Evolutionary conservation across 2,113 vertebrate genomes (phyloP).

Genomic region (Mormyrus iriodes): DNA sequence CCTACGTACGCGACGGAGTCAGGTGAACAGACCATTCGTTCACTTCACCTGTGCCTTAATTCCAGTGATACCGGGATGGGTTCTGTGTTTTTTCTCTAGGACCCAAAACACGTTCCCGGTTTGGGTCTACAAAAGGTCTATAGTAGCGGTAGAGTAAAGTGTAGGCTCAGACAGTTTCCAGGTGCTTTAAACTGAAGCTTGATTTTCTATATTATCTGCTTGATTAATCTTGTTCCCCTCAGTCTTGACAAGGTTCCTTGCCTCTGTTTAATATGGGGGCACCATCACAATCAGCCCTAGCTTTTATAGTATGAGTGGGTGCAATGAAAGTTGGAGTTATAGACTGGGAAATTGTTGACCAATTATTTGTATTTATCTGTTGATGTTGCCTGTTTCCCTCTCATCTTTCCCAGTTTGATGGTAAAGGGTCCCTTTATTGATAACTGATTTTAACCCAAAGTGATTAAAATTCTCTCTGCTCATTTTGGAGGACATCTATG

Average conservation of each 20-base stretch:
- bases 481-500: not conserved
- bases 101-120: not conserved
- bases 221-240: not conserved
- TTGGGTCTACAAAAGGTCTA: not conserved
- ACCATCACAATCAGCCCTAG: not conserved
- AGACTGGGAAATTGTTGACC: not conserved
- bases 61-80: not conserved
- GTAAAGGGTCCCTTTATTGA: not conserved
- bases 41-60: not conserved
- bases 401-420: not conserved
- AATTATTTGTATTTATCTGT: not conserved
- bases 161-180: not conserved
- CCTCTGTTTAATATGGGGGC: not conserved
- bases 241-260: not conserved
- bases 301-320: not conserved
- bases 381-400: not conserved
- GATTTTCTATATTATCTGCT: not conserved
- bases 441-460: not conserved
- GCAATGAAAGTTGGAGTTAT: not conserved
- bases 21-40: not conserved
- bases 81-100: not conserved
- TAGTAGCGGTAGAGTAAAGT: not conserved
- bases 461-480: not conserved
- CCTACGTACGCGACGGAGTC: not conserved
- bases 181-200: not conserved